Conservation (phyloP, 2,113 vertebrate species). For the Benitochromis conjunctus region DNA sequence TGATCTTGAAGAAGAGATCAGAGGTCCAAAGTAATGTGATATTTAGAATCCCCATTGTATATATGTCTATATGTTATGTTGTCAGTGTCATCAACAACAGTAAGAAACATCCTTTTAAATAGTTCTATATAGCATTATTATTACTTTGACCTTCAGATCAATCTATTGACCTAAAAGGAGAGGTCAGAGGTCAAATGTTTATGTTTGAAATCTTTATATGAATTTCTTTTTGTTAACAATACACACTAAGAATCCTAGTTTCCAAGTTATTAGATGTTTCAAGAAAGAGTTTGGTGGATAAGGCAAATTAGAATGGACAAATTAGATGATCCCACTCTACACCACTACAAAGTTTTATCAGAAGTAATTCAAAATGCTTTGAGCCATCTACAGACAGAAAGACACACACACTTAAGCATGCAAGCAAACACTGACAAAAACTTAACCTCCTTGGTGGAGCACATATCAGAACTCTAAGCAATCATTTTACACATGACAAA, state of each 20-base stretch:
- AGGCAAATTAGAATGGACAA: not conserved
- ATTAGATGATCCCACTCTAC: not conserved
- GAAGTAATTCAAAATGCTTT: fast-evolving
- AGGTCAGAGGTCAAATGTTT: not conserved
- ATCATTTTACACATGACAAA: not conserved
- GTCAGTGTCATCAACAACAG: not conserved
- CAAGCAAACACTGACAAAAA: not conserved
- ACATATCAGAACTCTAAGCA: not conserved
- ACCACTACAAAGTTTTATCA: not conserved
- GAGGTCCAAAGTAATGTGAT: fast-evolving
- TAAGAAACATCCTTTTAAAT: not conserved
- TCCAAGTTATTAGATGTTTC: not conserved
- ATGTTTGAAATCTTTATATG: not conserved
- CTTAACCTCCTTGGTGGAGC: fast-evolving
- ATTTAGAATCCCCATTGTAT: not conserved
- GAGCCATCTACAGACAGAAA: not conserved
- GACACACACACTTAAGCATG: not conserved
- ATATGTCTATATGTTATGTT: not conserved
- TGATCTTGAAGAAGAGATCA: not conserved
- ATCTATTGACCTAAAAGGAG: not conserved
- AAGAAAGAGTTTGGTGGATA: not conserved
- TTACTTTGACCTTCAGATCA: not conserved
- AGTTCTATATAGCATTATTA: not conserved
- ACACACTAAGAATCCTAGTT: not conserved
- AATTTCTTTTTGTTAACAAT: not conserved